Evolutionary conservation across 2,797 vertebrate species (phyloP).

Genomic region (Coranthus polyacanthus): DNA sequence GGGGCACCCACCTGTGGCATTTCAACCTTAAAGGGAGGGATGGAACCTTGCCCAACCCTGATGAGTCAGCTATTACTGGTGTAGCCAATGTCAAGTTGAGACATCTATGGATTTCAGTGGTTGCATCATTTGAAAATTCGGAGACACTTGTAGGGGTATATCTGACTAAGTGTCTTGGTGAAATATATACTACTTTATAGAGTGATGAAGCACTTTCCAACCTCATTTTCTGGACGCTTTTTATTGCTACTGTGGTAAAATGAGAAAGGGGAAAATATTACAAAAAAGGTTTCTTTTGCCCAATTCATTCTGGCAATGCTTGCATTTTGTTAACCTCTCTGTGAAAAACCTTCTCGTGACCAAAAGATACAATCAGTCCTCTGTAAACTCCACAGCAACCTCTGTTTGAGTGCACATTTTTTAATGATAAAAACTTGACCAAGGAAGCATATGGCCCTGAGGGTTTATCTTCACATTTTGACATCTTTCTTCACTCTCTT

Average conservation of each 20-base stretch:
- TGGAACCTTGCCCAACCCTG: slow-evolving; percentile 44
- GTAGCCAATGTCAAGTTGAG: slow-evolving; percentile 57
- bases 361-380: slow-evolving; percentile 39
- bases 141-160: slow-evolving; percentile 33
- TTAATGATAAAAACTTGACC: slow-evolving; percentile 45
- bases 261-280: neutral
- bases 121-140: slow-evolving; percentile 67
- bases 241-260: neutral
- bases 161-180: slow-evolving; percentile 32
- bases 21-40: slow-evolving; percentile 53
- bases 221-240: neutral
- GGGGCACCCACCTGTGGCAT: slow-evolving; percentile 74
- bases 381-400: slow-evolving; percentile 29
- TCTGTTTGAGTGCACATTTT: slow-evolving; percentile 33
- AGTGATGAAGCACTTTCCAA: slow-evolving; percentile 21
- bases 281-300: slow-evolving; percentile 18
- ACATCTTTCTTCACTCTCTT: slow-evolving; percentile 5
- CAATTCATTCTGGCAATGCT: slow-evolving; percentile 18
- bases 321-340: slow-evolving; percentile 42
- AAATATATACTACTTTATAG: slow-evolving; percentile 4
- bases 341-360: slow-evolving; percentile 32
- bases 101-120: slow-evolving; percentile 52
- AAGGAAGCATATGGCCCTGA: slow-evolving; percentile 32
- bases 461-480: slow-evolving; percentile 53
- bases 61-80: slow-evolving; percentile 66